phyloP scores from a whole-genome alignment of 2,113 vertebrate genomes.

The Canis aureus region DNA sequence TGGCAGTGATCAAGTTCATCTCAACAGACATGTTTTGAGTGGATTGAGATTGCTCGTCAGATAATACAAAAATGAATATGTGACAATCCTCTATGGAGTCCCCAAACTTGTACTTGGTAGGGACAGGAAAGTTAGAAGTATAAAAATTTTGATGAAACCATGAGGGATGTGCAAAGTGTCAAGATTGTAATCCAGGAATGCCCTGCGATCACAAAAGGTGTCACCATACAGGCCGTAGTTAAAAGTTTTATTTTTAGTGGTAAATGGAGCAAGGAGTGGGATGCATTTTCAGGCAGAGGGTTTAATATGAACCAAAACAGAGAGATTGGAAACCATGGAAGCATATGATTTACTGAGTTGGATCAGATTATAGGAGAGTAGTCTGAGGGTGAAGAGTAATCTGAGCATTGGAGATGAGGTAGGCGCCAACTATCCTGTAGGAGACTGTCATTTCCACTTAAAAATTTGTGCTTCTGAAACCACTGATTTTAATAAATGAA shows the following conservation, averaged over 20 bases:
- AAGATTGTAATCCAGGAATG: background rate
- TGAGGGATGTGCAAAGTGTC: background rate
- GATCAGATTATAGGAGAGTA: too few species aligned
- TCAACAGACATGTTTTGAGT: background rate
- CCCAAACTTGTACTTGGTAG: background rate
- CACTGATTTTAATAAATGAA: background rate
- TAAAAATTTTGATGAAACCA: background rate
- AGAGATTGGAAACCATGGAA: background rate
- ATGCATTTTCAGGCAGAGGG: background rate
- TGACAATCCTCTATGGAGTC: background rate
- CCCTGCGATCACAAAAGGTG: background rate
- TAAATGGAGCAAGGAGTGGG: background rate
- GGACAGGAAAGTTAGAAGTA: background rate
- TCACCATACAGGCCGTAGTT: background rate
- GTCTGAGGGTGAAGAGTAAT: background rate
- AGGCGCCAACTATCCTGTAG: accelerated
- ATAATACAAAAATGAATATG: background rate
- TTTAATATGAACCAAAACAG: background rate
- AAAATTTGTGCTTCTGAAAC: background rate
- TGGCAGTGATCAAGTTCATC: background rate
- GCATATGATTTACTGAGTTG: background rate
- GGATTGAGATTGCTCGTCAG: background rate
- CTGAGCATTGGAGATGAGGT: background rate
- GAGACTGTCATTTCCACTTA: background rate
- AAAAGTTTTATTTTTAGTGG: background rate